Evolutionary conservation across 1,140 invertebrate species (phyloP), one percentile per base, ranked within the genome.

Genomic region (Ctenoplectra terminalis): DNA sequence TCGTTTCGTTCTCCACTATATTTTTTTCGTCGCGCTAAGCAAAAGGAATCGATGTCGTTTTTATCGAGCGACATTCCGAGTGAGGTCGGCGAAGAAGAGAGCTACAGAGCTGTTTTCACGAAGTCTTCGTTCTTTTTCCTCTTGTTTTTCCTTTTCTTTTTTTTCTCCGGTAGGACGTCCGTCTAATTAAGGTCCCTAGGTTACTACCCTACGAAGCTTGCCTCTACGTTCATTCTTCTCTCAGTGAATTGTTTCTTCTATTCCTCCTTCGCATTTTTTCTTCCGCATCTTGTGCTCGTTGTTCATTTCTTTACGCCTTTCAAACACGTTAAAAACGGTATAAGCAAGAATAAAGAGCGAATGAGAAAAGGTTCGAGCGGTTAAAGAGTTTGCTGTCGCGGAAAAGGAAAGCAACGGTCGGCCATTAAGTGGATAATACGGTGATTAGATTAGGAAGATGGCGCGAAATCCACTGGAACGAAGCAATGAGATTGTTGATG

Each of bases 21-120:
- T 78, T 37, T 78, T 74, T 61, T 83, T 84, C 56, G 31, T 60
- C 20, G 17, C 34, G 70, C 40, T 29, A 56, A 64, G n/a, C 43
- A 46, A 50, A 63, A 67, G 46, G 58, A 83, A 87, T 87, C 85
- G 84, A 86, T 83, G 75, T 66, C 61, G 81, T 69, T 79, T 86
- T 72, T 83, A 83, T 85, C 72, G 75, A 80, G 37, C 72, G 60
- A 73, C 66, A 69, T 77, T 61, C 37, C 29, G 1, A 26, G 0
- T 8, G 43, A 50, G n/a, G 13, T 29, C 29, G 23, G 26, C 15
- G 31, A 26, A 52, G 34, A 23, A 13, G 17, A 40, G 40, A 46
- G 2, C 4, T 31, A 3, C 37, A n/a, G 31, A 50, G 26, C 58
- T 70, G 54, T 75, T 85, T 75, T 58, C 60, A 50, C 48, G 31